phyloP scores from a whole-genome alignment of 2,113 vertebrate genomes.

The Eulacestoma nigropectus region DNA sequence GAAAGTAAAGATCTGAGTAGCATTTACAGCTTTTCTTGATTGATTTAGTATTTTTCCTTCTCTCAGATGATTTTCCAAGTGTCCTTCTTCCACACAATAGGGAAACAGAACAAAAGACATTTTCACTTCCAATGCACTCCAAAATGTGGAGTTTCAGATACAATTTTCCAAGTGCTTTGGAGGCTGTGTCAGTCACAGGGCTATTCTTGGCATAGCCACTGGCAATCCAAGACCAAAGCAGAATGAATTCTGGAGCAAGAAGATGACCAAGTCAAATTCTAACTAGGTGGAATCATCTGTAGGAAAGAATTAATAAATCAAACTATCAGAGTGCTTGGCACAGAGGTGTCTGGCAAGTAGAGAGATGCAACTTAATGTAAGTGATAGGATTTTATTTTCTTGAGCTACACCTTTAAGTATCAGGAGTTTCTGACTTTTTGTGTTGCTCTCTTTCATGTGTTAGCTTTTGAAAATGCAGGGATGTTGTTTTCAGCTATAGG shows the following conservation, averaged over 20 bases:
- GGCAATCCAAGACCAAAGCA: background rate
- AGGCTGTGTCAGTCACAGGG: background rate
- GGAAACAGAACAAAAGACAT: background rate
- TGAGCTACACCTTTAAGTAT: background rate
- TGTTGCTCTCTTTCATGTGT: background rate
- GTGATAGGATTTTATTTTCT: background rate
- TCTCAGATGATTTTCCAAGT: background rate
- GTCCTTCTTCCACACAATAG: background rate
- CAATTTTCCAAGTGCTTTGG: background rate
- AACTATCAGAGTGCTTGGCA: background rate
- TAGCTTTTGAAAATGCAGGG: background rate
- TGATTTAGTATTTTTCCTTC: background rate
- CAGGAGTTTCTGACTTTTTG: background rate
- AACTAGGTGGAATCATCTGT: background rate
- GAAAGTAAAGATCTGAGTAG: background rate
- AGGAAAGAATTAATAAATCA: background rate
- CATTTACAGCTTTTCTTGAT: background rate
- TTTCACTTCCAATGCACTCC: background rate
- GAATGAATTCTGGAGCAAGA: conserved; percentile 14
- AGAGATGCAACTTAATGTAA: background rate
- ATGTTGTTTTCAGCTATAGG: background rate
- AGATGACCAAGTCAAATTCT: background rate
- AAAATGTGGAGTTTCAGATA: background rate
- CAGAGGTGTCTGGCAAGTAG: background rate
- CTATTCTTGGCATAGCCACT: background rate